These are phyloP conservation scores for Hemiprocne comata DNA, from an alignment of 2,113 vertebrate species.

Conservation along the genomic window DNA sequence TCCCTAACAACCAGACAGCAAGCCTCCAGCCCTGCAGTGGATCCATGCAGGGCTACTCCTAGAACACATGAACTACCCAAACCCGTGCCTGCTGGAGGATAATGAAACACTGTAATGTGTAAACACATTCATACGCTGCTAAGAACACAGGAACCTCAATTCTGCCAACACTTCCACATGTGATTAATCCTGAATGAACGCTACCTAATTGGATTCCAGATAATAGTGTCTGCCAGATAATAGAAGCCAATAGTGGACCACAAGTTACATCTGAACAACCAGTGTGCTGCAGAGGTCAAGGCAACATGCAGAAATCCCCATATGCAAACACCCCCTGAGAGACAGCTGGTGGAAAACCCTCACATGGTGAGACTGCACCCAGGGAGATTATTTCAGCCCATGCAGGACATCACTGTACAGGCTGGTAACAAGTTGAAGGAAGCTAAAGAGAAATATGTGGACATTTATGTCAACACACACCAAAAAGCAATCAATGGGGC, in stretches of 20 bases:
- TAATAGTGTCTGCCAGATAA: not conserved
- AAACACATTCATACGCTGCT: not conserved
- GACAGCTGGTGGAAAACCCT: not conserved
- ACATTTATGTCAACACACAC: not conserved
- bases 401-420: not conserved
- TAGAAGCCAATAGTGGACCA: constrained; percentile 23
- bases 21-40: not conserved
- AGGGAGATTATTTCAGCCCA: not conserved
- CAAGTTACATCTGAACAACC: constrained; percentile 9
- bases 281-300: constrained; percentile 31
- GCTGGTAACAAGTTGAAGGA: not conserved
- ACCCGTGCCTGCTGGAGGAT: not conserved
- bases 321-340: not conserved
- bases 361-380: not conserved
- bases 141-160: not conserved
- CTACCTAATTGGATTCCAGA: constrained; percentile 21
- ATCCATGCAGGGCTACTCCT: not conserved
- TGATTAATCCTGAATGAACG: not conserved
- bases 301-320: constrained; percentile 25
- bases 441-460: not conserved
- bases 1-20: not conserved
- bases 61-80: not conserved
- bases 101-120: not conserved
- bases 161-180: constrained; percentile 12
- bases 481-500: not conserved